These are phyloP conservation scores for Xanthorhoe spadicearia DNA, from an alignment of 2,888 invertebrate genomes.

Conservation along the genomic window DNA sequence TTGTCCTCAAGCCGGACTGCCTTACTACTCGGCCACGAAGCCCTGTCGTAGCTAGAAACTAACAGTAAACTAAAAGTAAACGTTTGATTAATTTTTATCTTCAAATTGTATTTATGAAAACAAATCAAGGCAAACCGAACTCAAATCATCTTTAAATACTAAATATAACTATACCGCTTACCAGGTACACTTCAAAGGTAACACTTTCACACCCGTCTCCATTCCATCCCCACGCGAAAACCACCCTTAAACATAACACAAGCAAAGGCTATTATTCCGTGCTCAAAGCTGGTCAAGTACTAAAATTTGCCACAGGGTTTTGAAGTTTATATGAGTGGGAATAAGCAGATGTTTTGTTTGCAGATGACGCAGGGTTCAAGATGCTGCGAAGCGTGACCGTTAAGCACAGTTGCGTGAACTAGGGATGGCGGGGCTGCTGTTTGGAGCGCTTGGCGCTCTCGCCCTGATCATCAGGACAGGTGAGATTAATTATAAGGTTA, in stretches of 20 bases:
- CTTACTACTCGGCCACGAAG: too few relatives aligned
- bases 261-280: background rate
- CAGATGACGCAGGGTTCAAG: slow-evolving; percentile 56
- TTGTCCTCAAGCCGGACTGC: too few relatives aligned
- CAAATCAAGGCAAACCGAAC: background rate
- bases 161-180: slow-evolving; percentile 9
- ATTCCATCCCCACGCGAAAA: slow-evolving; percentile 25
- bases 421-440: slow-evolving; percentile 71
- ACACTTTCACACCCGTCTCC: slow-evolving; percentile 37
- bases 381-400: slow-evolving; percentile 64
- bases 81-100: too few relatives aligned
- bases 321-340: slow-evolving; percentile 21
- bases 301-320: slow-evolving; percentile 18
- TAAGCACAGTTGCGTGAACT: slow-evolving; percentile 70
- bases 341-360: slow-evolving; percentile 59
- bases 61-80: too few relatives aligned
- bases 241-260: background rate
- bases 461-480: slow-evolving; percentile 74
- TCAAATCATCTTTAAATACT: background rate
- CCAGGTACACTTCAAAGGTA: slow-evolving; percentile 41
- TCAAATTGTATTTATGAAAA: background rate
- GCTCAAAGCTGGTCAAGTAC: background rate
- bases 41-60: too few relatives aligned
- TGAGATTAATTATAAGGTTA: slow-evolving; percentile 46
- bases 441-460: slow-evolving; percentile 70